phyloP scores from a whole-genome alignment of 2,888 invertebrate species.

The Torymus aiolomorphi region DNA sequence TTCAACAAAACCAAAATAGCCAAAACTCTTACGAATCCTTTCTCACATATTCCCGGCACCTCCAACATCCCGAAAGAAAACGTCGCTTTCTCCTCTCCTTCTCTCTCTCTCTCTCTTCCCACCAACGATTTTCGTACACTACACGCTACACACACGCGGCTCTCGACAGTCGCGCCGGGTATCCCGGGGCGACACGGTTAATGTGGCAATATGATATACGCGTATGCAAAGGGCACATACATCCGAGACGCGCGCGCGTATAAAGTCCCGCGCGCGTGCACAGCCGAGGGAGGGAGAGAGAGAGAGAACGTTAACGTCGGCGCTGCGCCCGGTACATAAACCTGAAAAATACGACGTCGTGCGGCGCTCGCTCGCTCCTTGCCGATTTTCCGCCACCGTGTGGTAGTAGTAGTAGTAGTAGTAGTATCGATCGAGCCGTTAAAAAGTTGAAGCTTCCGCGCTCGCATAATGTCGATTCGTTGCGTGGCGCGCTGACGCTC shows the following conservation, averaged over 20 bases:
- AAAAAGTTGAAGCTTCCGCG: constrained; percentile 41
- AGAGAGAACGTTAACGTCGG: constrained; percentile 63
- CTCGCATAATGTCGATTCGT: not conserved
- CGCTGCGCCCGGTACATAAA: constrained; percentile 64
- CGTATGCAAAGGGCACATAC: constrained; percentile 54
- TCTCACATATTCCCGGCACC: too few relatives aligned
- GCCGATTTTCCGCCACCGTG: constrained; percentile 46
- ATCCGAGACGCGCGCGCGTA: constrained; percentile 23
- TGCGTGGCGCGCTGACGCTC: too few relatives aligned
- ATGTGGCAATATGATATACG: constrained; percentile 70
- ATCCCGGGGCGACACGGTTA: constrained; percentile 66
- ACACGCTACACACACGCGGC: not conserved
- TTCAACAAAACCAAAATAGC: too few relatives aligned
- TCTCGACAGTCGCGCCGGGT: constrained; percentile 14
- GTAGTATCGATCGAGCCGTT: constrained; percentile 43
- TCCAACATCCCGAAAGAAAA: too few relatives aligned
- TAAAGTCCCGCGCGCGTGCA: constrained; percentile 25
- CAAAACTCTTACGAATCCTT: too few relatives aligned
- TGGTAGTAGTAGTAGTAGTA: not conserved
- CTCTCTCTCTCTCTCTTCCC: too few relatives aligned
- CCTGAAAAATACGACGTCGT: constrained; percentile 62
- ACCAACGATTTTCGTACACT: too few relatives aligned
- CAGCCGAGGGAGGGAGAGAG: constrained; percentile 55
- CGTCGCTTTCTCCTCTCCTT: too few relatives aligned
- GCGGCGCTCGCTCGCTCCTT: constrained; percentile 43